Base-by-base conservation (phyloP, 2,797 vertebrate genomes). In the Lutjanus campechanus region DNA sequence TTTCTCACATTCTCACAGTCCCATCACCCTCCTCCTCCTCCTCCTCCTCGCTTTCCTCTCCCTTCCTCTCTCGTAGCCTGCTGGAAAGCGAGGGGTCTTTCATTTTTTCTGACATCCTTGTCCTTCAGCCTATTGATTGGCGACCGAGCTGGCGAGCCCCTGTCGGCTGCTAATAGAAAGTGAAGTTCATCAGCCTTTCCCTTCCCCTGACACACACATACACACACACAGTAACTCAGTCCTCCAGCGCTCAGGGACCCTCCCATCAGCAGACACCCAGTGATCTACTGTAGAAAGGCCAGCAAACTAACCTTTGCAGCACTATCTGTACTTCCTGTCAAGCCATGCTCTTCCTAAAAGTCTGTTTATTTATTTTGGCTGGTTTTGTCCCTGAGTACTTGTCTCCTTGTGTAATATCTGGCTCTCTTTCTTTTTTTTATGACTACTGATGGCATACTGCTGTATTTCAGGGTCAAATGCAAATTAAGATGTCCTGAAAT, bases 101-200 rank as follows among this genome's bases (percentile, higher is more conserved):
- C 88, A 94, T 95, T 95, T 96, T 93, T 94, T 89, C 85, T 95
- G 94, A 95, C 95, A 95, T 86, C 77, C 90, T 92, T 94, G 95
- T 96, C 95, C 95, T 96, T 96, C 94, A 95, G 93, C 85, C 91
- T 95, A 96, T 96, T 95, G 95, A 96, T 95, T 93, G 92, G 92
- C 77, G 73, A 88, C 89, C n/a, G 76, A 92, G 91, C 86, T 62
- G 81, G 87, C 84, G 87, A 94, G 91, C 85, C 88, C 85, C 86
- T 87, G 89, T 93, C 88, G 82, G 88, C 92, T 81, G 79, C 94
- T 95, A 95, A 95, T 95, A 95, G 91, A 95, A 94, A 95, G 89
- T 95, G 93, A 95, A 95, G 94, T 95, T 95, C 94, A 95, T 95
- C 93, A 95, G 90, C 85, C 77, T 78, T 80, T 77, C 78, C 83